Conservation (phyloP, 23 tunicate species). For the Trididemnum nubilum region DNA sequence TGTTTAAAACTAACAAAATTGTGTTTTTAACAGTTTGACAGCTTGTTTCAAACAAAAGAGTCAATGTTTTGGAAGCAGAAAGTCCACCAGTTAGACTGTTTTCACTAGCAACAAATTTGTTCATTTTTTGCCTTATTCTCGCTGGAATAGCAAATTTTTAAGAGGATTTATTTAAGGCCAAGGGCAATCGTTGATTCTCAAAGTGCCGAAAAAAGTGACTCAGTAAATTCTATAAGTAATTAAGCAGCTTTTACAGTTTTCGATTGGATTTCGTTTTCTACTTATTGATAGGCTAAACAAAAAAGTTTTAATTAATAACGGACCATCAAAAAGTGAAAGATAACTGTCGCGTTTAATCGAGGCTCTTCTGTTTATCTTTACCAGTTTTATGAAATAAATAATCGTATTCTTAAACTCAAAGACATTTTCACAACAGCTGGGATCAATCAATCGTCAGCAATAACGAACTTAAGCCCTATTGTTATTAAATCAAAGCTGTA, state of each 20-base stretch:
- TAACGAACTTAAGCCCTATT: no score
- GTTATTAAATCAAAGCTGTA: no score
- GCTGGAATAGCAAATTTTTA: background rate
- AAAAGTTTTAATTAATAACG: conserved; percentile 13
- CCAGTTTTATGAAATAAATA: background rate
- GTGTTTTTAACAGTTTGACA: background rate
- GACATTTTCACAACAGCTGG: background rate
- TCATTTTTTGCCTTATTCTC: background rate
- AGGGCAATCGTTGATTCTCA: background rate
- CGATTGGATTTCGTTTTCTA: background rate
- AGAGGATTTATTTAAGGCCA: background rate
- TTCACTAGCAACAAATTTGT: background rate
- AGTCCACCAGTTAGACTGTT: background rate
- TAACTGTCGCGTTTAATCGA: background rate
- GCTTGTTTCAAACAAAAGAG: background rate
- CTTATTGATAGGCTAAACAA: background rate
- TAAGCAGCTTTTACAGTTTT: background rate
- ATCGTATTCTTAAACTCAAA: background rate
- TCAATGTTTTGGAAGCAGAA: background rate
- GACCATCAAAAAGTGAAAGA: conserved; percentile 4
- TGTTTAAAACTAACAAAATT: background rate
- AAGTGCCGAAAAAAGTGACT: background rate
- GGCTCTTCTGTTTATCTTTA: background rate
- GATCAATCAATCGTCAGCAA: background rate
- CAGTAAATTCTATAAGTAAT: background rate